Evolutionary conservation across 2,888 invertebrate genomes (phyloP), one percentile per base, ranked within the genome.

Genomic region (Diarsia mendica): DNA sequence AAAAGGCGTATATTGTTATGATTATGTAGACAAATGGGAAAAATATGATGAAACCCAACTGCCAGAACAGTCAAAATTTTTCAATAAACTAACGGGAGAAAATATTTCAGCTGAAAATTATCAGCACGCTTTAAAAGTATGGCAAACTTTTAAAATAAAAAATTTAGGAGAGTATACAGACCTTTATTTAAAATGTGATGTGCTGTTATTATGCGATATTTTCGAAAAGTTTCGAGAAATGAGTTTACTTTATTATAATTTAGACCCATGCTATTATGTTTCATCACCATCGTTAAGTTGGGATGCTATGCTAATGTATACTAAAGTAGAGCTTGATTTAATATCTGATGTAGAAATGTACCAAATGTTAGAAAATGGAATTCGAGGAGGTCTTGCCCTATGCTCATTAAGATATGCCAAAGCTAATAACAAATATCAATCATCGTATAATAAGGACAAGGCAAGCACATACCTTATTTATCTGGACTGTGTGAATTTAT

Each of bases 181-280:
- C 8, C 18, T 61, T 9, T 58, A 58, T 4, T 63, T 93, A 44
- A 91, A 90, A 83, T 89, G 89, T 1, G 92, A 94, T 80, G 88
- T 93, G 1, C 72, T 92, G 88, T 93, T 2, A 70, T 92, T 92
- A 49, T 86, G 89, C 6, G 92, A 93, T 68, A 82, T 93, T 6
- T 92, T 93, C 79, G 93, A 93, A 81, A 89, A 92, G 75, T 93
- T 92, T 82, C 64, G 92, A 9, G n/a, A 75, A 8, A 84, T 77
- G 1, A 89, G 89, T 68, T 53, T 88, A 8, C 18, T 75, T 39
- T 85, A 85, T 8, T 92, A 93, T 69, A 72, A 75, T 1, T 70
- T 92, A 4, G 92, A 92, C 82, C 88, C 90, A 9, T 74, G 82
- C 1, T 83, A 85, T 60, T 91, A 89, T 49, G 49, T 49, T 18